Evolutionary conservation across 37 sponge, comb jelly and placozoan genomes (phyloP).

Genomic region (Bolinopsis microptera): DNA sequence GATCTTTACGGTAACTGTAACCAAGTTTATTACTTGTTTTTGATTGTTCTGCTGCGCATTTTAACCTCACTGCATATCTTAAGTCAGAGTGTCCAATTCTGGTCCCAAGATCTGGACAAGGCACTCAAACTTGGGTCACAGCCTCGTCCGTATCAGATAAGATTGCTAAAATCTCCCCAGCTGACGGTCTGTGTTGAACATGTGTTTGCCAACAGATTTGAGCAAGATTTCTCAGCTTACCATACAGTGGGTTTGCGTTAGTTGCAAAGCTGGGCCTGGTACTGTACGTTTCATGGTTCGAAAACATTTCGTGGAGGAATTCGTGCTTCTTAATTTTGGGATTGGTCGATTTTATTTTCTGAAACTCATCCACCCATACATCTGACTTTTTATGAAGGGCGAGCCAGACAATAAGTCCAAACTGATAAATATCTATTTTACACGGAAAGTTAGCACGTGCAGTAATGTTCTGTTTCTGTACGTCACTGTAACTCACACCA

Average conservation of each 20-base stretch:
- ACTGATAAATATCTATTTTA: not conserved
- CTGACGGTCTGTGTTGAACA: not conserved
- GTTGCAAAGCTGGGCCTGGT: not conserved
- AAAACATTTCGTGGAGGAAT: not conserved
- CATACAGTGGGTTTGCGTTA: not conserved
- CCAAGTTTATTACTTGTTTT: too few relatives aligned
- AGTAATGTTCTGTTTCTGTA: not conserved
- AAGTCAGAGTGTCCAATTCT: too few relatives aligned
- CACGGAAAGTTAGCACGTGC: not conserved
- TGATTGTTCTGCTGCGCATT: too few relatives aligned
- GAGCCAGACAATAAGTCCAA: not conserved
- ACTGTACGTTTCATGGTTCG: not conserved
- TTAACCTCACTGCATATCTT: too few relatives aligned
- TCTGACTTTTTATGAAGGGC: not conserved
- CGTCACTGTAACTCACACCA: too few relatives aligned
- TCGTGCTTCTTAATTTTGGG: not conserved
- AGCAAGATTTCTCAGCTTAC: not conserved
- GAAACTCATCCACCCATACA: not conserved
- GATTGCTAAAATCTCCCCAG: not conserved
- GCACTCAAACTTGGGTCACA: too few relatives aligned
- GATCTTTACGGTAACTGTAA: too few relatives aligned
- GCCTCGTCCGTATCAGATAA: too few relatives aligned
- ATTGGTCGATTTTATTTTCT: not conserved
- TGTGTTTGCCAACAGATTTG: not conserved
- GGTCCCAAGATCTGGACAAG: too few relatives aligned